These are phyloP conservation scores for Pseudomyrmex sp. DNA, from an alignment of 1,140 invertebrate species.

Conservation along the genomic window DNA sequence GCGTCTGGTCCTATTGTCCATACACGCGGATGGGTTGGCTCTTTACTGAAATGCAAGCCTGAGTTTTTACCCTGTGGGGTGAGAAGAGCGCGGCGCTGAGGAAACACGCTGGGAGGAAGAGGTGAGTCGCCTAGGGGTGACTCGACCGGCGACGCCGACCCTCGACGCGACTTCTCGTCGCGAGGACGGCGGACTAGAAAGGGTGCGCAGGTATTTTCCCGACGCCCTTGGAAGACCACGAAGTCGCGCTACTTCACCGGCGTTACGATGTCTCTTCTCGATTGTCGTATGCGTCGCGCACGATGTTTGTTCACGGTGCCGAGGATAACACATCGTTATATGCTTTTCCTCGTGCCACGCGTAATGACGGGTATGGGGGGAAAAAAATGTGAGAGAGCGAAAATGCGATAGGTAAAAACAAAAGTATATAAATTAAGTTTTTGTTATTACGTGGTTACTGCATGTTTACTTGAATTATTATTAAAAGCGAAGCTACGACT, in stretches of 20 bases:
- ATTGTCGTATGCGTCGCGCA: slow-evolving; percentile 58
- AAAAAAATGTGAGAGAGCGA: too few relatives aligned
- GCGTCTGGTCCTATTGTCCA: slow-evolving; percentile 74
- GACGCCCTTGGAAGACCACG: slow-evolving; percentile 22
- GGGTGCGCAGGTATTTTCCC: slow-evolving; percentile 68
- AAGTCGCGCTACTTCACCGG: neutral
- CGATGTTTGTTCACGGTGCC: slow-evolving; percentile 63
- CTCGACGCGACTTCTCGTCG: slow-evolving; percentile 71
- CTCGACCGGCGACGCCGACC: slow-evolving; percentile 58
- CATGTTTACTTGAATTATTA: neutral
- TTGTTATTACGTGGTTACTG: neutral
- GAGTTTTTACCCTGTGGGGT: slow-evolving; percentile 58
- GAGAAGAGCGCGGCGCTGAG: neutral
- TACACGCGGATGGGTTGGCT: slow-evolving; percentile 73
- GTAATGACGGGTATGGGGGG: neutral
- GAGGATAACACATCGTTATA: neutral
- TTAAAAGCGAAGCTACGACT: slow-evolving; percentile 22
- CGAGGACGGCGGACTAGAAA: slow-evolving; percentile 49
- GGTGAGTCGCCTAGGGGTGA: slow-evolving; percentile 58
- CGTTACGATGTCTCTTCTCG: slow-evolving; percentile 38
- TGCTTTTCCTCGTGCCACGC: slow-evolving; percentile 4
- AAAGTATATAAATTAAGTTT: neutral
- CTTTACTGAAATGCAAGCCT: slow-evolving; percentile 75
- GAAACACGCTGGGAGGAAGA: neutral
- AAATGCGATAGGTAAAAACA: too few relatives aligned